Base-by-base conservation (phyloP, 2,113 vertebrate genomes). In the Cheilinus undulatus region DNA sequence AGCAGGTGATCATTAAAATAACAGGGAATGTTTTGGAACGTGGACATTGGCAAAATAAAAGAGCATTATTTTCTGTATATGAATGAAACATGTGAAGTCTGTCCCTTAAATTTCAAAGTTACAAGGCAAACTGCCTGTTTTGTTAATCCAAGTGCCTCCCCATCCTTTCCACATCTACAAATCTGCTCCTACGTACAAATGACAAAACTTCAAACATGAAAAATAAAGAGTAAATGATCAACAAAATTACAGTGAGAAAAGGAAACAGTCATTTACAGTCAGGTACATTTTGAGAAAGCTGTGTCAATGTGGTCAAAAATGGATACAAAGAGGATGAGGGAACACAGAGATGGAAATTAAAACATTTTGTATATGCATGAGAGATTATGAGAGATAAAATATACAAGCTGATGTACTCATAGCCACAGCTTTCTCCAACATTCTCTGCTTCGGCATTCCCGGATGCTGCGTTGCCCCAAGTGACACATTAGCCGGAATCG, bases 211-310 rank as follows among this genome's bases (percentile, higher is more conserved):
- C 62, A 52, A 20, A 81, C 69, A 80, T 64, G 42, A 43, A 82
- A 69, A 79, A 60, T 26, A 69, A 69, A 64, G 28, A 68, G 70
- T 69, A 74, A 85, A 73, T 84, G 70, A 87, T 80, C 65, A 40
- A 72, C 62, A 86, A 61, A 77, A 83, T 88, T 81, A 87, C 71
- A 79, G 36, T 42, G n/a, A 83, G 26, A 76, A 82, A 43, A 84
- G 40, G 64, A 85, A 73, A 67, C 60, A 65, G 78, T 85, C 69
- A 89, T 88, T 88, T 89, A 91, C 86, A 90, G 67, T 87, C 53
- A 61, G 80, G 63, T 85, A 79, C 76, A 87, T 67, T 45, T 80
- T 56, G 66, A 90, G 72, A 88, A 82, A 91, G 84, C 78, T 62
- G 85, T 52, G 70, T 78, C 69, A 82, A 64, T 68, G 56, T 49